Evolutionary conservation across 2,797 vertebrate species (phyloP), one percentile per base, ranked within the genome.

Genomic region (Setipinna tenuifilis): DNA sequence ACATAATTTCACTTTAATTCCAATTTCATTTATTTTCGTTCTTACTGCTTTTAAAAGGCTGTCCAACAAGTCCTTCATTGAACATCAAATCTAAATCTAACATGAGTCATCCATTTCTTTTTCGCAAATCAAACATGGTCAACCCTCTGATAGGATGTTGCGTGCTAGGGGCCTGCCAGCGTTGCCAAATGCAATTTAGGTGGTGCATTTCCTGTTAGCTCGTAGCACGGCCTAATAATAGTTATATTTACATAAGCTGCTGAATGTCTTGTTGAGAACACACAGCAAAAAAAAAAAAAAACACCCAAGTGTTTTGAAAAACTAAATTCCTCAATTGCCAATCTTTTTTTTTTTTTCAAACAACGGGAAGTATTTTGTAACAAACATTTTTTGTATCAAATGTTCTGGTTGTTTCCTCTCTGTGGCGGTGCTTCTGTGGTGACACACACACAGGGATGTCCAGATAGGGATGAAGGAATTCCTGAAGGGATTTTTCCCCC

Each of bases 191-290:
- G 44, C 80, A 54, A 85, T 84, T 86, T 84, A 86, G 81, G 83
- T 62, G 85, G 68, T 84, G 84, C 82, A 81, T 89, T 89, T 89
- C 87, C 89, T 89, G 88, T 81, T 83, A 81, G 87, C 86, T 61
- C 35, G 44, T 19, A 23, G 59, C 6, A 81, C 12, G 41, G 23
- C 78, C 85, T 87, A 87, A 87, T 87, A 88, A 88, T 87, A 90
- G 83, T 82, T 50, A 3, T 87, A 84, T 85, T 88, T 89, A 86
- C 83, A 88, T 23, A 86, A 88, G 84, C 83, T 85, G 4, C 82
- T 83, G n/a, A 84, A 87, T 85, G 71, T 88, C 28, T 71, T 1
- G 61, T 85, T 83, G 58, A 68, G 89, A 89, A 88, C 84, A 83
- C 50, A 61, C 83, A 57, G 25, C 59, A 31, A 85, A 59, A 61